Evolutionary conservation across 2,888 invertebrate genomes (phyloP), one percentile per base, ranked within the genome.

Genomic region (Cybosia mesomella): DNA sequence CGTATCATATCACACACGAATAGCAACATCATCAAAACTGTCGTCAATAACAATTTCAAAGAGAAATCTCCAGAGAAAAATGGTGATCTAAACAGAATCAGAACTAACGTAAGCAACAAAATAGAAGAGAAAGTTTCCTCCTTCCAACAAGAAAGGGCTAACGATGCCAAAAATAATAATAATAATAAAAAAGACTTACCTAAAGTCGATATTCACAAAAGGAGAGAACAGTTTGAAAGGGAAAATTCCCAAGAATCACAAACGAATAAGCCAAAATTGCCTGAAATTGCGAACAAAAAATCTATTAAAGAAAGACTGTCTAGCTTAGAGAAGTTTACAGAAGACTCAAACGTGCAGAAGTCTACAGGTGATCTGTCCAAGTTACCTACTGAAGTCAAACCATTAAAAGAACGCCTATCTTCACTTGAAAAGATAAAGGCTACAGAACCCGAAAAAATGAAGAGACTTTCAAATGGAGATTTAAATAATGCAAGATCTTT

Each of bases 171-270:
- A 84, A 93, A 90, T 79, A 91, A 95, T 73, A 92, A 92, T 73
- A 92, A 92, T 76, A 91, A 93, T 71, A 95, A 95, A 80, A 96
- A 96, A 82, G 95, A 96, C 83, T 92, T 97, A 72, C 97, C 97
- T n/a, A 98, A 98, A 95, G 97, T 98, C 32, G 97, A 98, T 87
- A 97, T 98, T 77, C 96, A 96, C 69, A 98, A 98, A 91, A 95
- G 98, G 80, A 96, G 98, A 81, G 98, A 98, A 89, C 96, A 98
- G 71, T 98, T 98, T 83, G 98, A 98, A 89, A 96, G 96, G 79
- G 96, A 96, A 80, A 96, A 95, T 79, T 95, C 95, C 49, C 94
- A 92, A 77, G 95, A 96, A 84, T 86, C 91, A 70, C 93, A 92
- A 81, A 87, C 87, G 64, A 95, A 91, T 76, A 93, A 95, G 84